These are phyloP conservation scores for Calidris pugnax DNA, from an alignment of 2,113 vertebrate genomes.

Conservation along the genomic window DNA sequence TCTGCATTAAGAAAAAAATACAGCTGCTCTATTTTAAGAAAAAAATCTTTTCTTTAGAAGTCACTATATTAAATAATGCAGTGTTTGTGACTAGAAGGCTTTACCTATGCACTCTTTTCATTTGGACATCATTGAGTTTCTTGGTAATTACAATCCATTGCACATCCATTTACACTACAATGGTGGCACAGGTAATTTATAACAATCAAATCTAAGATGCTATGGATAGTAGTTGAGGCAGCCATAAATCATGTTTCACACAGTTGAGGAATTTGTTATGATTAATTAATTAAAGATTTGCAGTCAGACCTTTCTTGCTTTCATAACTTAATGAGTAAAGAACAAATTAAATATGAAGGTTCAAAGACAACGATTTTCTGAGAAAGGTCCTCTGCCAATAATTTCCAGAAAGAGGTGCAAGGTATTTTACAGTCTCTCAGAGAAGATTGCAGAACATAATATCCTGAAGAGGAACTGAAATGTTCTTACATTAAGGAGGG, in stretches of 20 bases:
- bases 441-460: background rate
- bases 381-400: background rate
- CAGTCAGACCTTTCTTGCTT: background rate
- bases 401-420: background rate
- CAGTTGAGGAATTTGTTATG: background rate
- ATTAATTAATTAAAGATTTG: constrained; percentile 41
- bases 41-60: constrained; percentile 7
- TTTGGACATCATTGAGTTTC: background rate
- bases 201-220: constrained; percentile 28
- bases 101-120: background rate
- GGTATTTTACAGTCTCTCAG: background rate
- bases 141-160: background rate
- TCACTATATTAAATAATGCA: background rate
- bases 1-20: background rate
- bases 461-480: background rate
- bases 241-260: background rate
- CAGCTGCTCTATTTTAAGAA: background rate
- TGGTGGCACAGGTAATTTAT: background rate
- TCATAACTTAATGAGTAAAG: background rate
- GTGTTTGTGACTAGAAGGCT: background rate
- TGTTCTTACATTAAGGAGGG: background rate
- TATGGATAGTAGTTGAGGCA: background rate
- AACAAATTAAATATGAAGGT: constrained; percentile 16
- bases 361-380: constrained; percentile 18
- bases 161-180: background rate